Percentiles rank a stretch among this genome's conserved stretches.
These are phyloP conservation scores for Hecatera dysodea DNA, from an alignment of 2,888 invertebrate genomes.

Conservation along the genomic window DNA sequence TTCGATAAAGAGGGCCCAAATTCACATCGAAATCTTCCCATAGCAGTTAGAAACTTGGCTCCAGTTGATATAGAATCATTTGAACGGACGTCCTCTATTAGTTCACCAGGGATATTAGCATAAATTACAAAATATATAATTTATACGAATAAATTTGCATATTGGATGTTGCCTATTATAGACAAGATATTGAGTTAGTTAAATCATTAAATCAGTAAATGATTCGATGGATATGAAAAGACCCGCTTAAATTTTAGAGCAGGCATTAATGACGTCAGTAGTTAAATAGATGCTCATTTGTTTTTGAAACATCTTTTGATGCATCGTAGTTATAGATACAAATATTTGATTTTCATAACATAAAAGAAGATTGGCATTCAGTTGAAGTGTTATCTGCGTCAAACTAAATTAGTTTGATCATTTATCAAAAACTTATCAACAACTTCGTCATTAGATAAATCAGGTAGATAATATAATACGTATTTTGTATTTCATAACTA, in stretches of 20 bases:
- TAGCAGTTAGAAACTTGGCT: conserved; percentile 62
- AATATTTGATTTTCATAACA: conserved; percentile 53
- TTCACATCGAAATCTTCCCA: conserved; percentile 66
- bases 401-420: conserved; percentile 32
- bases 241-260: conserved; percentile 33
- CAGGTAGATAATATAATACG: conserved; percentile 29
- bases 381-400: conserved; percentile 45
- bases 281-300: conserved; percentile 38
- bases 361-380: conserved; percentile 12
- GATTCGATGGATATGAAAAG: conserved; percentile 44
- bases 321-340: conserved; percentile 14
- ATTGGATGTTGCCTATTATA: conserved; percentile 58
- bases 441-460: conserved; percentile 34
- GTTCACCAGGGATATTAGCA: conserved; percentile 76
- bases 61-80: conserved; percentile 63
- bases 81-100: conserved; percentile 84
- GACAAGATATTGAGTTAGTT: conserved; percentile 55
- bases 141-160: conserved; percentile 66
- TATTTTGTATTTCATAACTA: conserved; percentile 37
- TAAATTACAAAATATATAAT: conserved; percentile 70
- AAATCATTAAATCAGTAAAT: conserved; percentile 53
- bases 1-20: conserved; percentile 58
- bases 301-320: conserved; percentile 13
- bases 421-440: conserved; percentile 48
- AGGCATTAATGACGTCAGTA: conserved; percentile 23